Percentiles rank a stretch among this genome's conserved stretches.
phyloP scores from a whole-genome alignment of 2,888 invertebrate genomes.

The Apamea epomidion region DNA sequence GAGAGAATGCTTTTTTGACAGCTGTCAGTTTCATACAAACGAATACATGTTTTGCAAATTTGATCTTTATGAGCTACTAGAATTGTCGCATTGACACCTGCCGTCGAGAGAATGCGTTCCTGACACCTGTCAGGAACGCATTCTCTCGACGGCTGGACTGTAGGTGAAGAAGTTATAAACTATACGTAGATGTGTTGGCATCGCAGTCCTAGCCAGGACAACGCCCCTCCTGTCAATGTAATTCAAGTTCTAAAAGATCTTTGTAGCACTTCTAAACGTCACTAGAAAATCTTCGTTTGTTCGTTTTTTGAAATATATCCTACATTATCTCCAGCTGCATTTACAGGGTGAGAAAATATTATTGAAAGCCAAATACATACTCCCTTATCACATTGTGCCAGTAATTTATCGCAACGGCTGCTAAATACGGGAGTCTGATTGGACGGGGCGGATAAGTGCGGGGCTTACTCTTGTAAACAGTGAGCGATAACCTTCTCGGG shows the following conservation, averaged over 20 bases:
- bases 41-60: no score
- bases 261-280: neutral
- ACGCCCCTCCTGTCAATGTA: no score
- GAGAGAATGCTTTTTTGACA: no score
- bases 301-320: neutral
- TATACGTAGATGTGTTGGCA: neutral
- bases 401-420: slow-evolving; percentile 3
- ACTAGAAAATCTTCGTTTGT: neutral
- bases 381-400: neutral
- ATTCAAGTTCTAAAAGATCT: neutral
- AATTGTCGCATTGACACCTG: no score
- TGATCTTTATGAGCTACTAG: no score
- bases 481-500: slow-evolving; percentile 16
- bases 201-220: neutral
- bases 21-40: no score
- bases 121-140: no score
- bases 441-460: neutral
- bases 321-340: neutral
- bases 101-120: no score
- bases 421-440: slow-evolving; percentile 4
- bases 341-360: neutral
- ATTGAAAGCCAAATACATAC: neutral
- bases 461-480: slow-evolving; percentile 19
- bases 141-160: no score
- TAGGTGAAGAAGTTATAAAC: neutral